Percentiles rank a stretch among this genome's conserved stretches.
Conservation (phyloP, 2,888 invertebrate genomes). For the Agrypnus murinus region DNA sequence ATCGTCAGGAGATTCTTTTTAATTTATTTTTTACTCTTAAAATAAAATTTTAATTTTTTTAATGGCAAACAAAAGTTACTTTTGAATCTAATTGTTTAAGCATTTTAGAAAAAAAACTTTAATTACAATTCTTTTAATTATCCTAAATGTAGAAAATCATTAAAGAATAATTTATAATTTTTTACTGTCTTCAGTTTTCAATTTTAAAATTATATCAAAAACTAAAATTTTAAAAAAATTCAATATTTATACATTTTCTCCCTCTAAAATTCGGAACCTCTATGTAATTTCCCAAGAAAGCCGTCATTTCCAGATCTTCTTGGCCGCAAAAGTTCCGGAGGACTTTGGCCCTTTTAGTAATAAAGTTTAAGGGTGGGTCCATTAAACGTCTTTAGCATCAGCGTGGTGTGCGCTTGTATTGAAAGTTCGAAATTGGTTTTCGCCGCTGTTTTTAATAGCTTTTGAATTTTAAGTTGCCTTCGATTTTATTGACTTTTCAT, state of each 20-base stretch:
- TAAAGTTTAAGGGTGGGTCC: constrained; percentile 18
- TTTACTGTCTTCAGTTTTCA: too few species aligned
- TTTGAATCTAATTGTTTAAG: too few species aligned
- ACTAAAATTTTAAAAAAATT: too few species aligned
- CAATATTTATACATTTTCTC: background rate
- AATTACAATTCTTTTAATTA: too few species aligned
- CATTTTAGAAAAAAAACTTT: too few species aligned
- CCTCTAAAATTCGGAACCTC: constrained; percentile 1
- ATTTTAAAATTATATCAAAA: too few species aligned
- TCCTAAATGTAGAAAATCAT: too few species aligned
- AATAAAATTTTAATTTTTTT: too few species aligned
- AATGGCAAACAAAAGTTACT: too few species aligned
- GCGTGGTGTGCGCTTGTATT: constrained; percentile 41
- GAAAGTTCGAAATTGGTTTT: constrained; percentile 52
- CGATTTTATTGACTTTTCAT: constrained; percentile 48
- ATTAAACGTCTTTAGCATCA: constrained; percentile 44
- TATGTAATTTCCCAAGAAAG: constrained; percentile 42
- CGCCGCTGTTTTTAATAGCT: constrained; percentile 50
- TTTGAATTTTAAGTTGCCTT: constrained; percentile 49
- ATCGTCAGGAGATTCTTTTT: constrained; percentile 28
- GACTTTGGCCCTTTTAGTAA: constrained; percentile 36
- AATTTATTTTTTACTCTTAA: too few species aligned
- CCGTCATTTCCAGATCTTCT: constrained; percentile 50
- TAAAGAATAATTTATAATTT: too few species aligned
- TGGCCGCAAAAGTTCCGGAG: constrained; percentile 35